A percentile compares a stretch with the other conserved stretches of the same genome.
phyloP scores from a whole-genome alignment of 2,797 vertebrate genomes.

The Acanthiza pusilla region DNA sequence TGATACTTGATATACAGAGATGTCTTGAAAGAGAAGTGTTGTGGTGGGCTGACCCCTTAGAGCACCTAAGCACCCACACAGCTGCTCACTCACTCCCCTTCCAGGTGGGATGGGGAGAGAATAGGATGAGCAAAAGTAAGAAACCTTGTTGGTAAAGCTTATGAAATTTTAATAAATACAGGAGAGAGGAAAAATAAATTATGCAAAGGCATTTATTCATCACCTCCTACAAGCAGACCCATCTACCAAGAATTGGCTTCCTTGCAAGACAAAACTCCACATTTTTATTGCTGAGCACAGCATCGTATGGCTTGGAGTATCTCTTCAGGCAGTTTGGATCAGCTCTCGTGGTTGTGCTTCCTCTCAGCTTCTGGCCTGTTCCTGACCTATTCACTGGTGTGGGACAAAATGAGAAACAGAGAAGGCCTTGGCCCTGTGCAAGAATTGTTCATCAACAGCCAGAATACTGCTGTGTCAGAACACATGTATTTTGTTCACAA shows the following conservation, averaged over 20 bases:
- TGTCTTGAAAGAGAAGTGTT: neutral
- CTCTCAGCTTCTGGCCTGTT: neutral
- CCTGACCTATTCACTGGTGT: neutral
- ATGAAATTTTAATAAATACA: neutral
- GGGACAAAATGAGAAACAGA: neutral
- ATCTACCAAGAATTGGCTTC: neutral
- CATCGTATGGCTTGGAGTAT: neutral
- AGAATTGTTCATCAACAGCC: neutral
- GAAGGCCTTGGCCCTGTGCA: neutral
- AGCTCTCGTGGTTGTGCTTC: neutral
- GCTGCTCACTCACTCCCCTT: accelerated
- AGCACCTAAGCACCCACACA: neutral
- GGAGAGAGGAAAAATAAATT: neutral
- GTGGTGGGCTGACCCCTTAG: neutral
- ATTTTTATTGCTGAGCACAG: neutral
- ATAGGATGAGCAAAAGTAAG: neutral
- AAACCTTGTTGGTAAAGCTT: neutral
- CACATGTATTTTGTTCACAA: neutral
- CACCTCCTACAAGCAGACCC: neutral
- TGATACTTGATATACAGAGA: neutral
- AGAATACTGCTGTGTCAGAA: neutral
- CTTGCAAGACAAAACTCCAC: neutral
- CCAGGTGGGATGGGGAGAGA: neutral
- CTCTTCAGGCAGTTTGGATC: neutral
- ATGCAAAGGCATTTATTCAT: neutral